These are phyloP conservation scores for Nerophis ophidion DNA, from an alignment of 2,113 vertebrate species.

Conservation along the genomic window DNA sequence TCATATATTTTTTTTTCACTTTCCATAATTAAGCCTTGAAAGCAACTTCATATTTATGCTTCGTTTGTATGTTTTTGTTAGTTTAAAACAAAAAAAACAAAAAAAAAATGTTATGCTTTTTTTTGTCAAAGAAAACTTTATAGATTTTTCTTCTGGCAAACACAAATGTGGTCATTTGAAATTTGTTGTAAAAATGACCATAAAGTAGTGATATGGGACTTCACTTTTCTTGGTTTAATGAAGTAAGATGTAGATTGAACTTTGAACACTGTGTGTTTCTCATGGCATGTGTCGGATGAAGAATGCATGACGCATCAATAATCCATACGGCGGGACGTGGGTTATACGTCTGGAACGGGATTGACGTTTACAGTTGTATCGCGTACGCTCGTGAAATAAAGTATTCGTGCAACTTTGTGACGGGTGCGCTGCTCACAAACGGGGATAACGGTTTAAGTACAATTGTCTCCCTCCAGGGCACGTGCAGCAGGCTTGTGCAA, in stretches of 20 bases:
- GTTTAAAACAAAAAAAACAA: no score
- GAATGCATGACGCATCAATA: conserved; percentile 61
- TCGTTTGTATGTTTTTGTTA: no score
- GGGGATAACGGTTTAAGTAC: conserved; percentile 37
- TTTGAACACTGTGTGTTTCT: conserved; percentile 13
- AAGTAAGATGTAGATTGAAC: background rate
- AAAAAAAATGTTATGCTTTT: no score
- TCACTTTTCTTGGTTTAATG: no score
- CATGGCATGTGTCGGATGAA: conserved; percentile 47
- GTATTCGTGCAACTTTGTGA: conserved; percentile 23
- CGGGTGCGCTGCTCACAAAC: background rate
- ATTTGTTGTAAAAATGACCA: no score
- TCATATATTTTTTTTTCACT: no score
- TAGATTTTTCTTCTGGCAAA: no score
- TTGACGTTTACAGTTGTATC: conserved; percentile 9
- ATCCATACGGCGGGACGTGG: conserved; percentile 37
- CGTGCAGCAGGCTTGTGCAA: background rate
- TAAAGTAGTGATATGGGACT: no score
- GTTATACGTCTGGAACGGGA: conserved; percentile 7
- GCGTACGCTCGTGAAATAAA: conserved; percentile 21
- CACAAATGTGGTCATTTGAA: no score
- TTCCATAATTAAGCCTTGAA: no score
- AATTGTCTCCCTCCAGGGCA: conserved; percentile 19
- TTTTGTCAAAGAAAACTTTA: no score
- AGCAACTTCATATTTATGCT: no score